Evolutionary conservation across 23 tunicate species (phyloP), one percentile per base, ranked within the genome.

Genomic region (Clavelina lepadiformis): DNA sequence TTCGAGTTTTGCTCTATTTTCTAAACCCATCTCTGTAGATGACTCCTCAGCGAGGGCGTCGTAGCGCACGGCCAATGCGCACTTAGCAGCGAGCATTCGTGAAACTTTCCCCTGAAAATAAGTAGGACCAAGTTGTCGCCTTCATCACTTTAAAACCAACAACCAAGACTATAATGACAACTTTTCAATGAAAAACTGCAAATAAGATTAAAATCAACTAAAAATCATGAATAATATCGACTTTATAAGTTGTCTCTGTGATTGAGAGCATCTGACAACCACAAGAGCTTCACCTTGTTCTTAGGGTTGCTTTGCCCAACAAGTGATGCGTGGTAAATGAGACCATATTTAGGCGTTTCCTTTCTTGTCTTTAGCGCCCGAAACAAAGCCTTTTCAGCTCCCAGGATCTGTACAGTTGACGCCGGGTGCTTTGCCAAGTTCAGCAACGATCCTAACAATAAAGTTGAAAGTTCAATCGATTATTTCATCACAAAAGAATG

Each of bases 341-440:
- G 74, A 33, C 99, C 99, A 61, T 94, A 94, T 54, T 94, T 94
- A 2, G 99, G 99, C 11, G 99, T 94, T 62, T 86, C 86, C 44
- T 94, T 88, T 50, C 81, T 76, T 4, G 99, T 94, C 46, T 94
- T 94, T 25, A 94, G 57, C 4, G 99, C 99, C 7, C 99, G 80
- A 35, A 94, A 94, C 58, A 94, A 67, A 35, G 99, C 99, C 57
- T 94, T 94, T 69, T 94, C 99, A 5, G 99, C 99, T 18, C 99
- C 99, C 3, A 94, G 80, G 47, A 94, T 94, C 72, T 94, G 99
- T 1, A 94, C 95, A 36, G 99, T 94, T 3, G 99, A 94, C 13
- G 99, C 89, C n/a, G 99, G 99, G 54, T 86, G 89, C 51, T 94
- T 94, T 53, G 99, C 99, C 24, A 94, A 63, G 53, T 86, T 94